Conservation (phyloP, 2,113 vertebrate species). For the Cephalopholis sonnerati region DNA sequence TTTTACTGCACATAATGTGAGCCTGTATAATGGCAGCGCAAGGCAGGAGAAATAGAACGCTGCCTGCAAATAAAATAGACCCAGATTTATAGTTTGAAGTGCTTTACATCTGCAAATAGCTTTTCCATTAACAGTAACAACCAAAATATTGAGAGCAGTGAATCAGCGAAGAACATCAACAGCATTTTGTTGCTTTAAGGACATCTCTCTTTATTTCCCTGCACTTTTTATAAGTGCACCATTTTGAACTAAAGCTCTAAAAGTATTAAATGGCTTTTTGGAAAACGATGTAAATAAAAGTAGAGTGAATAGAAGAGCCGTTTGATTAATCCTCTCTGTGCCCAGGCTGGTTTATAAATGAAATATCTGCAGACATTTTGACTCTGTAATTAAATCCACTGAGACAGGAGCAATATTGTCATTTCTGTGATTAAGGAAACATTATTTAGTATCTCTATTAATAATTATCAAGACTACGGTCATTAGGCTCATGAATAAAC, state of each 20-base stretch:
- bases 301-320: not conserved
- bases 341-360: not conserved
- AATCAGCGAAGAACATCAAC: conserved; percentile 32
- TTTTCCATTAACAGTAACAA: conserved; percentile 67
- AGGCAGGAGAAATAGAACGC: conserved; percentile 14
- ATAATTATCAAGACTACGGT: not conserved
- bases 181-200: not conserved
- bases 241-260: conserved; percentile 1
- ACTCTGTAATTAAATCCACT: not conserved
- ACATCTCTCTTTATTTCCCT: conserved; percentile 22
- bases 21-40: conserved; percentile 28
- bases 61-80: conserved; percentile 30
- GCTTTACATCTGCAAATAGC: conserved; percentile 55
- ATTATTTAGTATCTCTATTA: not conserved
- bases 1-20: conserved; percentile 37
- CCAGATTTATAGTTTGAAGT: conserved; percentile 46
- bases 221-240: conserved; percentile 5
- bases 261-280: conserved; percentile 31
- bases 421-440: not conserved
- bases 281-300: conserved; percentile 1
- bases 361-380: not conserved
- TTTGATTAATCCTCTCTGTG: not conserved
- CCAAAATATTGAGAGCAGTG: conserved; percentile 37
- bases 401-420: not conserved
- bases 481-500: not conserved